Base-by-base conservation (phyloP, 2,888 invertebrate genomes). In the Desoria tigrina region DNA sequence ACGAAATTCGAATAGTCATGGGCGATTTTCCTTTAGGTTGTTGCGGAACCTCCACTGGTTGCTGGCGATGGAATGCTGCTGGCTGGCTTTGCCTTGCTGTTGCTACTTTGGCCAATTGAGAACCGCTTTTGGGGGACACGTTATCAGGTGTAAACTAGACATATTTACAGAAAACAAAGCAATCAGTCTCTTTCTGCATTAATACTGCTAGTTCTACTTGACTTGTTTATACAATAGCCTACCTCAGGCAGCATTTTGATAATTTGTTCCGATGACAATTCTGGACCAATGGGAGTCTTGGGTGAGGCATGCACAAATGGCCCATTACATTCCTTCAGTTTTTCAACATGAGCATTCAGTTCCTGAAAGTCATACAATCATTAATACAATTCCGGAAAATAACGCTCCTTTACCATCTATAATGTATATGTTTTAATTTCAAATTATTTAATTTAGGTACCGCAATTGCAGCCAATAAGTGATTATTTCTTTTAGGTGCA, bases 341-440 rank as follows among this genome's bases (percentile, higher is more conserved):
- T 88, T 26, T 86, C 82, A 45, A 92, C 88, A 77, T 94, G 90
- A 21, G 86, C 80, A 70, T 89, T 86, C 0, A 92, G 85, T 83
- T 94, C 90, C 86, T 87, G 77, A 59, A 62, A 18, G n/a, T 18
- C 39, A 39, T 39, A 11, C 16, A 39, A 39, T 11, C 39, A 39
- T 39, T 39, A 39, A 45, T 37, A 57, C n/a, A n/a, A n/a, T n/a
- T n/a, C n/a, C n/a, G n/a, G n/a, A n/a, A 45, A 2, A 18, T 27
- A 50, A 28, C 2, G 59, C 14, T 16, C 11, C 16, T 49, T 11
- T 69, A 65, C 42, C 54, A n/a, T n/a, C n/a, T n/a, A n/a, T n/a
- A n/a, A n/a, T n/a, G n/a, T n/a, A n/a, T n/a, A n/a, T n/a, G n/a
- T n/a, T n/a, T n/a, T n/a, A n/a, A n/a, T n/a, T n/a, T n/a, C n/a